Percentiles rank a stretch among this genome's conserved stretches.
Evolutionary conservation across 2,113 vertebrate genomes (phyloP).

Genomic region (Phaethon lepturus): DNA sequence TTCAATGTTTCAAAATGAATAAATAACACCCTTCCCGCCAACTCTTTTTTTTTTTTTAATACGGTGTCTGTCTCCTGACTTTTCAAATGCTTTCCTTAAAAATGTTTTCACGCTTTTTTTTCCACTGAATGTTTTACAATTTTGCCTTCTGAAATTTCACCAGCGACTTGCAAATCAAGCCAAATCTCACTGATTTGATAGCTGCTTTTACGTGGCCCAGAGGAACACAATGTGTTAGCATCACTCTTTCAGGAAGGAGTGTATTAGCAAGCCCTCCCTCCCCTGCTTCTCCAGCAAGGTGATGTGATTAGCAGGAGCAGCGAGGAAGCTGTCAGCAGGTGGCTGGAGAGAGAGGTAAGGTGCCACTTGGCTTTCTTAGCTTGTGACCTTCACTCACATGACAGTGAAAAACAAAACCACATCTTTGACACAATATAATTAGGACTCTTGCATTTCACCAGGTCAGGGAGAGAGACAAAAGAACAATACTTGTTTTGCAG

Average conservation of each 20-base stretch:
- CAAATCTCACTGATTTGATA: conserved; percentile 66
- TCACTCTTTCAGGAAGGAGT: conserved; percentile 49
- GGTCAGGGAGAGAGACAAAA: conserved; percentile 46
- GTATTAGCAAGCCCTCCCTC: conserved; percentile 62
- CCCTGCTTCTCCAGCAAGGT: conserved; percentile 16
- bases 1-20: conserved; percentile 68
- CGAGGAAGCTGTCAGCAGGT: conserved; percentile 8
- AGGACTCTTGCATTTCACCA: conserved; percentile 51
- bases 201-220: conserved; percentile 59
- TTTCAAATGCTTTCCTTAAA: conserved; percentile 72
- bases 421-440: conserved; percentile 64
- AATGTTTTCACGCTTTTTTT: conserved; percentile 64
- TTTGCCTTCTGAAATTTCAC: conserved; percentile 71
- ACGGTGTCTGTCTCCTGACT: conserved; percentile 62
- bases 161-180: conserved; percentile 71
- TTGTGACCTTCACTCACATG: conserved; percentile 55
- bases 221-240: conserved; percentile 41
- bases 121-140: conserved; percentile 64
- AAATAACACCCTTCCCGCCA: conserved; percentile 69
- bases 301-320: conserved; percentile 10
- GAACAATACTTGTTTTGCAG: conserved; percentile 78
- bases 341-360: conserved; percentile 6
- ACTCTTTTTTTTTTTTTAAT: conserved; percentile 46
- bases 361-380: conserved; percentile 44
- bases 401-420: conserved; percentile 59